phyloP scores from a whole-genome alignment of 2,113 vertebrate genomes.

The Clarias gariepinus region DNA sequence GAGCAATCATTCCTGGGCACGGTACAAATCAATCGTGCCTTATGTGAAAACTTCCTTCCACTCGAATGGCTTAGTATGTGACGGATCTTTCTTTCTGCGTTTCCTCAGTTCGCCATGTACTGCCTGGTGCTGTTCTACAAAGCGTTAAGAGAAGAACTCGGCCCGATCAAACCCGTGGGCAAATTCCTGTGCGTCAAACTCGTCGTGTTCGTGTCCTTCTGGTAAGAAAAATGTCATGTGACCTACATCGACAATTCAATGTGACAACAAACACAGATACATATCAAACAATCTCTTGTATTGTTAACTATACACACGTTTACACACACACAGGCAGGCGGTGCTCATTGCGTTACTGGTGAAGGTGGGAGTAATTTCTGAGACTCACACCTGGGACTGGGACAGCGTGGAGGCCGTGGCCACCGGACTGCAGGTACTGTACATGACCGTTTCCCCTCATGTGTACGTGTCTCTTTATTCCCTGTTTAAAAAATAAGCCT shows the following conservation, averaged over 20 bases:
- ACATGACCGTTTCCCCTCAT: not conserved
- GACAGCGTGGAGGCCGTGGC: constrained; percentile 92
- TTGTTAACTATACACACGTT: not conserved
- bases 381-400: constrained; percentile 92
- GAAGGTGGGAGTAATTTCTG: constrained; percentile 92
- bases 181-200: constrained; percentile 98
- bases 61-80: not conserved
- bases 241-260: not conserved
- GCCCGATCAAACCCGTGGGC: constrained; percentile 92
- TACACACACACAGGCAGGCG: constrained; percentile 82
- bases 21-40: too few species aligned
- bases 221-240: constrained; percentile 73
- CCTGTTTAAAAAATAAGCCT: not conserved
- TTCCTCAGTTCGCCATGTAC: constrained; percentile 94
- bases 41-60: not conserved
- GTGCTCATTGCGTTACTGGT: constrained; percentile 93
- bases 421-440: constrained; percentile 87
- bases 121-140: constrained; percentile 96
- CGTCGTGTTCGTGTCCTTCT: constrained; percentile 98
- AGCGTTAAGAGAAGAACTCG: constrained; percentile 88
- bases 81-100: not conserved
- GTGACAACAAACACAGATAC: too few species aligned
- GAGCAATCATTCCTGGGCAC: too few species aligned
- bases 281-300: not conserved
- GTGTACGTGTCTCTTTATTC: not conserved